phyloP scores from a whole-genome alignment of 2,113 vertebrate genomes.

The Micronycteris hirsuta region DNA sequence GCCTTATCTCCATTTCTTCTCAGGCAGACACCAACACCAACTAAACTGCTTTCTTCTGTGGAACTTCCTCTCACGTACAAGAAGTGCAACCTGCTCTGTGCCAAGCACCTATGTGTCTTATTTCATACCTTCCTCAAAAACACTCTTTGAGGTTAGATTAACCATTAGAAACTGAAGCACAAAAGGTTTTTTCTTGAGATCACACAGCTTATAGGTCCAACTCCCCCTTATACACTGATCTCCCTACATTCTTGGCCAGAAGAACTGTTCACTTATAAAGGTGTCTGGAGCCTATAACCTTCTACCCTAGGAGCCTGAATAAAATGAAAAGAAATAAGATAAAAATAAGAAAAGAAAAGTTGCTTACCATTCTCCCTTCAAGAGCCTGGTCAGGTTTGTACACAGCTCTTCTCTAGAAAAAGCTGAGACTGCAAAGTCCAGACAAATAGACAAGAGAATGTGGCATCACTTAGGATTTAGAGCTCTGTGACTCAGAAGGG shows the following conservation, averaged over 20 bases:
- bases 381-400: not conserved
- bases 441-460: not conserved
- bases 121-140: not conserved
- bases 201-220: no score
- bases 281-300: not conserved
- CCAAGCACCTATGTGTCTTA: not conserved
- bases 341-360: not conserved
- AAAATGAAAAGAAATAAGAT: not conserved
- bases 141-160: not conserved
- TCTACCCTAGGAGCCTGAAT: not conserved
- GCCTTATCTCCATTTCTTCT: not conserved
- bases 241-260: not conserved
- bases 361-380: not conserved
- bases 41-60: not conserved
- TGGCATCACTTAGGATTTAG: no score
- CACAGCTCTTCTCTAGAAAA: not conserved
- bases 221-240: rapidly evolving
- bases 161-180: not conserved
- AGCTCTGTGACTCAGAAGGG: no score
- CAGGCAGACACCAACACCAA: not conserved
- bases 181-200: not conserved
- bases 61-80: not conserved
- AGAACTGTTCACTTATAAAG: not conserved
- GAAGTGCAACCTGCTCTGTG: not conserved
- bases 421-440: not conserved